These are phyloP conservation scores for Geothlypis trichas DNA, from an alignment of 2,113 vertebrate genomes.

Conservation along the genomic window DNA sequence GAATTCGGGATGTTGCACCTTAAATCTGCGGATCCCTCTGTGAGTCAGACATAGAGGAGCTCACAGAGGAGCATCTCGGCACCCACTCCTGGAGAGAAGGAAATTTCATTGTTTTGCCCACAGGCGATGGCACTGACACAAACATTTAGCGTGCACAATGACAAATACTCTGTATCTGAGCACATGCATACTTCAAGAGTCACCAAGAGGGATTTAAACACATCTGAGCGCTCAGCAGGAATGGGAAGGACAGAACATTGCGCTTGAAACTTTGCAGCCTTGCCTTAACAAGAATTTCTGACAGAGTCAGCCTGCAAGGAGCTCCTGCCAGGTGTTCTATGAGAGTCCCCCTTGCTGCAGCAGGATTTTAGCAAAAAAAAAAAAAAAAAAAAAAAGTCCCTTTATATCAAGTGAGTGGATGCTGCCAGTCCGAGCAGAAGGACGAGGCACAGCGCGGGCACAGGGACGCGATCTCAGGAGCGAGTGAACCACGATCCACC, in stretches of 20 bases:
- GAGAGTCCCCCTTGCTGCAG: background rate
- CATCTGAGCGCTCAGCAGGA: background rate
- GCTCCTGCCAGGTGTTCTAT: background rate
- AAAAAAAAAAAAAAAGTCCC: no score
- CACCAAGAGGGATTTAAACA: background rate
- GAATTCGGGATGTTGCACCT: background rate
- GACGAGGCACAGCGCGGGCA: background rate
- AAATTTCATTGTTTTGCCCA: background rate
- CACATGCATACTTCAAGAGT: background rate
- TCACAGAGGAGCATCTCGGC: background rate
- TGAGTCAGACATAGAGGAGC: background rate
- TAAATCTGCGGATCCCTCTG: background rate
- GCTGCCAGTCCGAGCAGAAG: background rate
- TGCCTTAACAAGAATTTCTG: background rate
- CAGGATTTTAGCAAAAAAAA: background rate
- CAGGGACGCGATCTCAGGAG: background rate
- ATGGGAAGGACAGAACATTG: background rate
- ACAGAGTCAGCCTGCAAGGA: background rate
- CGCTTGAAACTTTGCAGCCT: background rate
- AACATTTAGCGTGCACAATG: background rate
- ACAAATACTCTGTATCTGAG: background rate
- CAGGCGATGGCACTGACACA: background rate
- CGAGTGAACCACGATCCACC: fast-evolving
- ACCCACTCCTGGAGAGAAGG: background rate
- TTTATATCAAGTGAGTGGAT: background rate